Percentiles rank a stretch among this genome's conserved stretches.
These are phyloP conservation scores for Chauna torquata DNA, from an alignment of 2,113 vertebrate genomes.

Conservation along the genomic window DNA sequence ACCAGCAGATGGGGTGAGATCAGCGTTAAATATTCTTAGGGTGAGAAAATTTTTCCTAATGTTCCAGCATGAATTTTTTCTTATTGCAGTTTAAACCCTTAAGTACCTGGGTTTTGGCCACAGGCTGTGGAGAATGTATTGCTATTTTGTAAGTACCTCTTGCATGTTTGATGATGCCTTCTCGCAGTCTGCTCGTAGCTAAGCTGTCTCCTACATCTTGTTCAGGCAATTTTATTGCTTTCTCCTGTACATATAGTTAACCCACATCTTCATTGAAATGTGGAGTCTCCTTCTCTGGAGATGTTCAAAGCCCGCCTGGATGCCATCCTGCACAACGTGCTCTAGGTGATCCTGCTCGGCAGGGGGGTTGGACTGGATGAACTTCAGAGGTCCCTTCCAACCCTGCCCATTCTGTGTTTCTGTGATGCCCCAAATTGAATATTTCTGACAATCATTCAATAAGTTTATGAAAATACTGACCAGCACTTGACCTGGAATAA, in stretches of 20 bases:
- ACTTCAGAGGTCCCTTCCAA: too few relatives aligned
- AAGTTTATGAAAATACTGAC: neutral
- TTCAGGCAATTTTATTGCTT: neutral
- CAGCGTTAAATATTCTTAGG: neutral
- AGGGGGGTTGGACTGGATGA: too few relatives aligned
- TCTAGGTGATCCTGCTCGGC: too few relatives aligned
- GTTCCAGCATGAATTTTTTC: neutral
- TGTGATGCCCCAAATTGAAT: accelerated
- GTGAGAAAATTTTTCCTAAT: neutral
- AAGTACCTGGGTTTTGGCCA: neutral
- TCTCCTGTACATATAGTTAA: neutral
- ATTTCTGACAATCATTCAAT: neutral
- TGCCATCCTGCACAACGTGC: too few relatives aligned
- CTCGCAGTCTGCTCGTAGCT: neutral
- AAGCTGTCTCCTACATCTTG: neutral
- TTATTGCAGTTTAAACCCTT: neutral
- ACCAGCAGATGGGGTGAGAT: neutral
- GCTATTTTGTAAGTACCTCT: neutral
- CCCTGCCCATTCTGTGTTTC: too few relatives aligned
- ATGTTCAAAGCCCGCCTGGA: too few relatives aligned
- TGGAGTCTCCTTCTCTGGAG: too few relatives aligned
- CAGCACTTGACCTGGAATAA: neutral
- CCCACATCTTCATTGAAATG: neutral
- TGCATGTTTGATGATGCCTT: neutral
- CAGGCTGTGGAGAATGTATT: neutral